phyloP scores from a whole-genome alignment of 1,140 invertebrate species.

The Hycleus phaleratus region DNA sequence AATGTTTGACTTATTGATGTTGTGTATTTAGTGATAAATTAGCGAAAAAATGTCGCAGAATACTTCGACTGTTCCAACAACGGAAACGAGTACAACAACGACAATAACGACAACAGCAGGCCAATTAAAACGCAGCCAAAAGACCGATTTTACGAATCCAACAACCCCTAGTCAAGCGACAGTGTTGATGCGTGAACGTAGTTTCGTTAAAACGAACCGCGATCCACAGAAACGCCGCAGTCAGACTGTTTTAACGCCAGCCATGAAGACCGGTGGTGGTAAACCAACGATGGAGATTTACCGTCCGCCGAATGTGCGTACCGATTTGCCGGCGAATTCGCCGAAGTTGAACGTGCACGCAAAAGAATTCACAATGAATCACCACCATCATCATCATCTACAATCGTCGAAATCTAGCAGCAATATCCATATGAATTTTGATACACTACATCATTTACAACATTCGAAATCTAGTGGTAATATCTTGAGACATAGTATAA shows the following conservation, averaged over 20 bases:
- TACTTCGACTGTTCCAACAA: background rate
- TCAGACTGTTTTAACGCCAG: constrained; percentile 41
- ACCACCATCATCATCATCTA: constrained; percentile 53
- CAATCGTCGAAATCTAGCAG: constrained; percentile 53
- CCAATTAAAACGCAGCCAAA: constrained; percentile 35
- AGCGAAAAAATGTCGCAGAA: background rate
- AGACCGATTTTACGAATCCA: constrained; percentile 29
- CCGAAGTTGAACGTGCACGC: constrained; percentile 71
- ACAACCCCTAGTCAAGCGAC: constrained; percentile 8
- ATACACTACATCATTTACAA: constrained; percentile 42
- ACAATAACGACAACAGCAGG: constrained; percentile 6
- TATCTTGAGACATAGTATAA: constrained; percentile 43
- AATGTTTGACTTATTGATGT: background rate
- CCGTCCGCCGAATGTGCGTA: constrained; percentile 68
- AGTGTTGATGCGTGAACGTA: constrained; percentile 32
- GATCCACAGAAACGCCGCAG: constrained; percentile 44
- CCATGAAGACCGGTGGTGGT: constrained; percentile 47
- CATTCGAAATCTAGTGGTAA: constrained; percentile 57
- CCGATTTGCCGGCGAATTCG: constrained; percentile 30
- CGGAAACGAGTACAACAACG: background rate
- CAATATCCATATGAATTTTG: constrained; percentile 48
- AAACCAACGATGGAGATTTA: constrained; percentile 83
- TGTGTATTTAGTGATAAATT: background rate
- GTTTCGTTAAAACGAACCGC: constrained; percentile 33
- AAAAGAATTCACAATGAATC: constrained; percentile 76